Base-by-base conservation (phyloP, 2,113 vertebrate genomes). In the Hirundichthys speculiger region DNA sequence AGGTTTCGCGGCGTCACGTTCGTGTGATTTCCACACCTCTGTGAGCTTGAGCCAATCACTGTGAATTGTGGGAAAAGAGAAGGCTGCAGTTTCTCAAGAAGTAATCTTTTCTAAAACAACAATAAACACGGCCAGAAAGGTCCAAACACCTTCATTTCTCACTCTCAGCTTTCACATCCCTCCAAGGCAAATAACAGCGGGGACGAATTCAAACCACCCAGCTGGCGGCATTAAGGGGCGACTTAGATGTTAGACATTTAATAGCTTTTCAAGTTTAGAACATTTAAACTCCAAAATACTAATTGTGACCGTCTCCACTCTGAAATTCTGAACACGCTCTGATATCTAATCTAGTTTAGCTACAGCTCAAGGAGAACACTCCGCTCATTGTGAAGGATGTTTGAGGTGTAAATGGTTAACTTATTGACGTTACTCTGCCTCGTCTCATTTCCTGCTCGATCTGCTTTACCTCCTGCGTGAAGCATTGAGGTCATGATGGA, bases 401-500 rank as follows among this genome's bases (percentile, higher is more conserved):
- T 41, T 27, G 13, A 21, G 13, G n/a, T 1, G 30, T 21, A n/a
- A 1, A 40, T 8, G 3, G 8, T 21, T 22, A 30, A 21, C 43
- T 34, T 16, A 58, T 41, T 42, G 25, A 15, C 5, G 1, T 16
- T 39, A 27, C 0, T 25, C 30, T 34, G 30, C 6, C 30, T 34
- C 30, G 1, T 6, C 11, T 34, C 30, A 34, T 5, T 51, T 64
- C 15, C 41, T 47, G 18, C 24, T 43, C 15, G 6, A 12, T 12
- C n/a, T 16, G 18, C 24, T 66, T 67, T 80, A 99, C 97, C 97
- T 50, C 96, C 96, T 5, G 92, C 94, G 0, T 98, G 93, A 34
- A 98, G 89, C 79, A 92, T 90, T 0, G 96, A 93, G 0, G 87
- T 94, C 92, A 95, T 93, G 84, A 98, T 96, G 83, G 97, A 97